Conservation (phyloP, 2,888 invertebrate genomes). For the Patella depressa region DNA sequence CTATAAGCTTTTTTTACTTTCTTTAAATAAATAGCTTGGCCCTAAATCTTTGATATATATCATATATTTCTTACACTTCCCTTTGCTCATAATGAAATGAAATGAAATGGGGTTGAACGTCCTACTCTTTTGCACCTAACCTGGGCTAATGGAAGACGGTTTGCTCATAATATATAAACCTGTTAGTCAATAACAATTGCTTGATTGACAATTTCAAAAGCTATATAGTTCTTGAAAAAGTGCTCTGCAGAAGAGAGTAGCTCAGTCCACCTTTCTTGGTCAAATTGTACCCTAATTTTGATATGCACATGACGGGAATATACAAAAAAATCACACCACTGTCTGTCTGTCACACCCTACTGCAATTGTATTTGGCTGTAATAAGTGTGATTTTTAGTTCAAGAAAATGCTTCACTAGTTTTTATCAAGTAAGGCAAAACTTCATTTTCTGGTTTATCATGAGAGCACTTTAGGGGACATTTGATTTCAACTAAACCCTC, state of each 20-base stretch:
- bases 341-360: constrained; percentile 22
- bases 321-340: constrained; percentile 28
- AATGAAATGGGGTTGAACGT: no score
- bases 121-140: no score
- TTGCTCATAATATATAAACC: no score
- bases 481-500: constrained; percentile 19
- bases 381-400: neutral
- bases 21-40: no score
- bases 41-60: no score
- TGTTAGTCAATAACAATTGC: no score
- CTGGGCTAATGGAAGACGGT: no score
- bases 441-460: neutral
- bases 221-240: constrained; percentile 7
- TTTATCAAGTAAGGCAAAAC: neutral
- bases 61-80: no score
- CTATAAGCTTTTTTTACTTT: no score
- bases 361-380: constrained; percentile 27
- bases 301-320: constrained; percentile 12
- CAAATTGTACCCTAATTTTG: constrained; percentile 13
- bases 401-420: neutral
- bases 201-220: neutral
- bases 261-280: constrained; percentile 8
- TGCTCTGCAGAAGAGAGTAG: neutral
- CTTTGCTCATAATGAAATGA: no score
- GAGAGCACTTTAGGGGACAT: neutral